phyloP scores from a whole-genome alignment of 2,888 invertebrate species.

The Pachliopta kotzebuea region DNA sequence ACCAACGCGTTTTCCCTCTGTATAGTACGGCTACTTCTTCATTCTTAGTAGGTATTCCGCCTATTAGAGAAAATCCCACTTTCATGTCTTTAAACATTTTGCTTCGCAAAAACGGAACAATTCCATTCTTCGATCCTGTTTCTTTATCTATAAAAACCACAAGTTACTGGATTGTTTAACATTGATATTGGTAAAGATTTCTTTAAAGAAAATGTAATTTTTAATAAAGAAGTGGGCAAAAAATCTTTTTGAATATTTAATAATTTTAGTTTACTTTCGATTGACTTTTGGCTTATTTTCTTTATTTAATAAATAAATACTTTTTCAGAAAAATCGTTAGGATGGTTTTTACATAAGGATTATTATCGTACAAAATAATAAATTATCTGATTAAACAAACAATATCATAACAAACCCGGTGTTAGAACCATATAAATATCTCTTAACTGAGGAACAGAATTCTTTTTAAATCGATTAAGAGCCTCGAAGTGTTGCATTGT shows the following conservation, averaged over 20 bases:
- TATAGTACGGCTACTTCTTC: constrained; percentile 78
- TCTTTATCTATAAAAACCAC: constrained; percentile 28
- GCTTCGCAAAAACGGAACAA: constrained; percentile 12
- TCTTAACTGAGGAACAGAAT: constrained; percentile 69
- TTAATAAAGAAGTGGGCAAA: too few relatives aligned
- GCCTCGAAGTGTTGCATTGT: constrained; percentile 85
- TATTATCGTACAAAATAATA: too few relatives aligned
- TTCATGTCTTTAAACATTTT: constrained; percentile 12
- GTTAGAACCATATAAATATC: constrained; percentile 84
- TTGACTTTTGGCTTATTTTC: too few relatives aligned
- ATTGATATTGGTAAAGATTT: too few relatives aligned
- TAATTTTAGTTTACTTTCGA: too few relatives aligned
- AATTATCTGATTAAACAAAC: too few relatives aligned
- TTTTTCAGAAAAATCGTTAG: too few relatives aligned
- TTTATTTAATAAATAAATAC: too few relatives aligned
- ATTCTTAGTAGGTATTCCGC: constrained; percentile 6
- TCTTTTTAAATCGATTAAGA: constrained; percentile 73
- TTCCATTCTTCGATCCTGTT: constrained; percentile 19
- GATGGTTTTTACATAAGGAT: too few relatives aligned
- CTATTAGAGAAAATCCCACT: constrained; percentile 7
- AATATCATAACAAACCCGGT: constrained; percentile 70
- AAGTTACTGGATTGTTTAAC: too few relatives aligned
- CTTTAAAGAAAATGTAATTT: too few relatives aligned
- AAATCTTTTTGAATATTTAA: too few relatives aligned
- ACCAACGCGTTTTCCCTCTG: constrained; percentile 88